Evolutionary conservation across 2,797 vertebrate species (phyloP).

Genomic region (Eleutherodactylus coqui): DNA sequence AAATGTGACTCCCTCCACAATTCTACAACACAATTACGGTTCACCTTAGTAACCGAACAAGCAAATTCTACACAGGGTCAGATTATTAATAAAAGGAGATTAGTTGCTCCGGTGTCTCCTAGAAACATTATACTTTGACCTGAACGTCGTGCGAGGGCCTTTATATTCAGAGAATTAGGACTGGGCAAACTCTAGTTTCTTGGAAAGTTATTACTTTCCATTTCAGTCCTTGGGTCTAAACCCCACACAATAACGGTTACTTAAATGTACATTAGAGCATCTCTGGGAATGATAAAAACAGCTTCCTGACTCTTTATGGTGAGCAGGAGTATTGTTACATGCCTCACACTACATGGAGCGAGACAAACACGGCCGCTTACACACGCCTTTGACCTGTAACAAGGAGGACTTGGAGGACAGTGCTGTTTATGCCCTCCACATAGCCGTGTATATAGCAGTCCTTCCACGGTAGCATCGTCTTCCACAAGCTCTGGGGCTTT

Average conservation of each 20-base stretch:
- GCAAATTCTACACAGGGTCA: not conserved
- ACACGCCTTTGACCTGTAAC: not conserved
- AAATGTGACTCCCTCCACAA: not conserved
- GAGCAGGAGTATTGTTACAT: not conserved
- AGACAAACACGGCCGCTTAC: not conserved
- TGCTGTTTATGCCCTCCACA: not conserved
- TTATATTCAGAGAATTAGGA: constrained; percentile 4
- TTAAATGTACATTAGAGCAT: not conserved
- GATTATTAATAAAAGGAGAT: constrained; percentile 1
- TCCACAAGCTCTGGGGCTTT: not conserved
- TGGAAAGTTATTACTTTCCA: constrained; percentile 25
- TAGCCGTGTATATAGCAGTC: not conserved
- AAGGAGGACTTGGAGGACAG: not conserved
- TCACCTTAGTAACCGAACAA: not conserved
- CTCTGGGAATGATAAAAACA: constrained; percentile 7
- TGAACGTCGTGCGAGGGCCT: not conserved
- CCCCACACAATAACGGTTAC: constrained; percentile 2
- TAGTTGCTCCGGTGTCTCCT: not conserved
- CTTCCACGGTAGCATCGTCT: not conserved
- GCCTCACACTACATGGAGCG: not conserved
- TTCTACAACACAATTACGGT: not conserved
- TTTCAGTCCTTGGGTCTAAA: not conserved
- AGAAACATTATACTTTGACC: constrained; percentile 3
- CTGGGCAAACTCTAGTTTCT: not conserved
- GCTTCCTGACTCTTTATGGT: not conserved